Conservation (phyloP, 1,140 invertebrate genomes). For the Lepidurus arcticus region DNA sequence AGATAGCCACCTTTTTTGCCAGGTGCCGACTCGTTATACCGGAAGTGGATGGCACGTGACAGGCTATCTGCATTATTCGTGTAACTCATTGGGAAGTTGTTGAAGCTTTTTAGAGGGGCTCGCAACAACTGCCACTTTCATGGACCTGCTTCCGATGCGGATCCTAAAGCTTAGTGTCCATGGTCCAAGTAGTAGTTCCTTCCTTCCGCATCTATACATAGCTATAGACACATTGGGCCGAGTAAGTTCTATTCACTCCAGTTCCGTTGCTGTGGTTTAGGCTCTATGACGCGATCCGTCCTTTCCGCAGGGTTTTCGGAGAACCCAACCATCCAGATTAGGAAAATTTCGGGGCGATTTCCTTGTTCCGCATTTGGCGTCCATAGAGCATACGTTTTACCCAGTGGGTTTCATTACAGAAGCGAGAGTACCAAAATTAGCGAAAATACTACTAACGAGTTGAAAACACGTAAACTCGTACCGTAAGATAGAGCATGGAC, state of each 20-base stretch:
- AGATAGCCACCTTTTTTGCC: background rate
- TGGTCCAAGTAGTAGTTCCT: background rate
- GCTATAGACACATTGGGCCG: background rate
- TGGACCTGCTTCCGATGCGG: background rate
- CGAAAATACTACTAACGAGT: too few species aligned
- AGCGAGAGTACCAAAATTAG: too few species aligned
- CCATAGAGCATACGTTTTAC: too few species aligned
- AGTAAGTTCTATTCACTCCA: background rate
- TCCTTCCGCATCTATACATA: background rate
- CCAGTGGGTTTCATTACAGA: too few species aligned
- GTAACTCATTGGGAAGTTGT: background rate
- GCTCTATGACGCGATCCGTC: background rate
- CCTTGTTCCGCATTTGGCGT: too few species aligned
- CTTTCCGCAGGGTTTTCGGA: too few species aligned
- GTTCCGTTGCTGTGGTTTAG: background rate
- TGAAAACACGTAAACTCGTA: too few species aligned
- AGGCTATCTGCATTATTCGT: background rate
- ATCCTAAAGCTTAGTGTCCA: background rate
- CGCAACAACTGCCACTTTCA: background rate
- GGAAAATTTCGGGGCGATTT: too few species aligned
- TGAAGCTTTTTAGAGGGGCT: background rate
- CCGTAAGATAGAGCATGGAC: background rate
- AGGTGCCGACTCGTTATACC: background rate
- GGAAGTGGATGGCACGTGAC: constrained; percentile 8
- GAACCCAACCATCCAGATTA: too few species aligned